These are phyloP conservation scores for Pampus argenteus DNA, from an alignment of 2,797 vertebrate genomes.

Conservation along the genomic window DNA sequence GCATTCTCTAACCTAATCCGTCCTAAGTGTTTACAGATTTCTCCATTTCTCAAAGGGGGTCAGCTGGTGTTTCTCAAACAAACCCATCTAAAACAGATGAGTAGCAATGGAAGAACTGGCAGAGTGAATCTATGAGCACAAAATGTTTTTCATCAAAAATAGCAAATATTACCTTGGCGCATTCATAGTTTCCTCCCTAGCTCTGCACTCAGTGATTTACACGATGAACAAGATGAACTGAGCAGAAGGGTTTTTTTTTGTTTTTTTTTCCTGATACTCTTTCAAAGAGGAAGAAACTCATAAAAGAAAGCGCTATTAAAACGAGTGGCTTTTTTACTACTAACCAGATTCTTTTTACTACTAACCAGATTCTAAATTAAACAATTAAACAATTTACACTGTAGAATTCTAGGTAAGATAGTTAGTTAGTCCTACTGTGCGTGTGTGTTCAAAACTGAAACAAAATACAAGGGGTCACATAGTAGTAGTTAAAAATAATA, in stretches of 20 bases:
- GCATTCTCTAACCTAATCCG: slow-evolving; percentile 70
- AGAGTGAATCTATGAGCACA: slow-evolving; percentile 8
- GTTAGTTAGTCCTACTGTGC: too few relatives aligned
- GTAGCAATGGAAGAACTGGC: slow-evolving; percentile 13
- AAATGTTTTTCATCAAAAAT: neutral
- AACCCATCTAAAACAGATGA: slow-evolving; percentile 57
- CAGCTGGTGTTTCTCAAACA: slow-evolving; percentile 76
- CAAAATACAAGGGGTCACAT: slow-evolving; percentile 29
- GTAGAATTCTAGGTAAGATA: neutral
- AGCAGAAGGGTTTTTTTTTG: too few relatives aligned
- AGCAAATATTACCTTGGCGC: neutral
- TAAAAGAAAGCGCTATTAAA: neutral
- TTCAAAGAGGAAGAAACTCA: neutral
- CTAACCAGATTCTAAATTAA: neutral
- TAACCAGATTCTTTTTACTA: neutral
- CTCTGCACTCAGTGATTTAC: neutral
- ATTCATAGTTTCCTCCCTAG: neutral
- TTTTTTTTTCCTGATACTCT: too few relatives aligned
- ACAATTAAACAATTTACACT: neutral
- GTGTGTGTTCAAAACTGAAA: neutral
- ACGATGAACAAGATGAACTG: neutral
- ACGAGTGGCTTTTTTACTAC: neutral
- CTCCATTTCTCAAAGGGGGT: slow-evolving; percentile 57
- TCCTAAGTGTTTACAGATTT: slow-evolving; percentile 81
- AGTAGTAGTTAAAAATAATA: too few relatives aligned